A percentile compares a stretch with the other conserved stretches of the same genome.
Evolutionary conservation across 2,797 vertebrate genomes (phyloP).

Genomic region (Premnoplex brunnescens): DNA sequence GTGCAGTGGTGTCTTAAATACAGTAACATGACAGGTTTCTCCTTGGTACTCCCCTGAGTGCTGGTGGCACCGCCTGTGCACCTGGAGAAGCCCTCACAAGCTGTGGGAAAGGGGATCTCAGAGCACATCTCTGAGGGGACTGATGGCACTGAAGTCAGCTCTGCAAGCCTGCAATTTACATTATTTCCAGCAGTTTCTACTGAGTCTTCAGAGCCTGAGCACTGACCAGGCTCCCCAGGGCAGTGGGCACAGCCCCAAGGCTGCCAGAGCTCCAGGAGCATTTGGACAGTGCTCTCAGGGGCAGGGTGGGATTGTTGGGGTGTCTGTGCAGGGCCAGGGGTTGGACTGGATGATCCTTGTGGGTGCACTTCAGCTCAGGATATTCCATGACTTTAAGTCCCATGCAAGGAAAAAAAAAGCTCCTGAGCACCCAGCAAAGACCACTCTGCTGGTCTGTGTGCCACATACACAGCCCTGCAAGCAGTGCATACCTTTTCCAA

Average conservation of each 20-base stretch:
- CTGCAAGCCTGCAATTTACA: neutral
- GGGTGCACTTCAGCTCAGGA: neutral
- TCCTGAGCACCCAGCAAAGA: neutral
- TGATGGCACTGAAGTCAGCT: neutral
- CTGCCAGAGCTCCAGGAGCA: neutral
- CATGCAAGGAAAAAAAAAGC: neutral
- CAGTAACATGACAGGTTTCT: conserved; percentile 41
- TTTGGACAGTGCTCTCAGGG: accelerated
- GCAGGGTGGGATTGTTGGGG: neutral
- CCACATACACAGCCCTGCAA: neutral
- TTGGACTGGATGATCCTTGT: neutral
- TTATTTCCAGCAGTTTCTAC: conserved; percentile 18
- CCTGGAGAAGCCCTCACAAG: neutral
- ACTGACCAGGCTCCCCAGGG: neutral
- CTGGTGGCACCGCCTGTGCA: neutral
- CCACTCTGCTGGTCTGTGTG: neutral
- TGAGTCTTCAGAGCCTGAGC: neutral
- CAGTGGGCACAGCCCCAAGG: accelerated
- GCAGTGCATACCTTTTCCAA: conserved; percentile 77
- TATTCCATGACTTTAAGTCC: neutral
- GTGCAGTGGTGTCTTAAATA: conserved; percentile 27
- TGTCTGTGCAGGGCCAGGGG: neutral
- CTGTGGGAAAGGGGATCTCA: neutral
- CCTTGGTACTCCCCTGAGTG: conserved; percentile 1
- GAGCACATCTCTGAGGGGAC: neutral